Evolutionary conservation across 2,113 vertebrate genomes (phyloP).

Genomic region (Girardinichthys multiradiatus): DNA sequence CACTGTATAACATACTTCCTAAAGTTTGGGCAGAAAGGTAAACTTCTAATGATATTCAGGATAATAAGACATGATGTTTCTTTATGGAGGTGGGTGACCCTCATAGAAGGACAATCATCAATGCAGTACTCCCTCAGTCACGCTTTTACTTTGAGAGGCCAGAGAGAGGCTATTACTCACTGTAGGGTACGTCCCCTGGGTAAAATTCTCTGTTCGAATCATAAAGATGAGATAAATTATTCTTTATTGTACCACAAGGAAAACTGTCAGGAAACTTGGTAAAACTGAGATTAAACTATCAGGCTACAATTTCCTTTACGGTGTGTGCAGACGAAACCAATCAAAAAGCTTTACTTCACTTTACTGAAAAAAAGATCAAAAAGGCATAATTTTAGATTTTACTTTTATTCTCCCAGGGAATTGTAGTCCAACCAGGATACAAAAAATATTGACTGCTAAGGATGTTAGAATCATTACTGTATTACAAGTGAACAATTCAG

Average conservation of each 20-base stretch:
- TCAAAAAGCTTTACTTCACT: not conserved
- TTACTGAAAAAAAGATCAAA: too few species aligned
- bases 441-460: not conserved
- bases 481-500: not conserved
- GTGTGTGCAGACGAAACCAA: not conserved
- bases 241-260: not conserved
- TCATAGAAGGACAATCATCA: conserved; percentile 12
- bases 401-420: not conserved
- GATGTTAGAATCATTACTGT: not conserved
- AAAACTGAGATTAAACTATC: not conserved
- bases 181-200: not conserved
- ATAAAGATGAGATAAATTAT: conserved; percentile 10
- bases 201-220: conserved; percentile 6
- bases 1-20: not conserved
- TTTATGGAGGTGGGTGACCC: not conserved
- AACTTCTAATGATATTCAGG: not conserved
- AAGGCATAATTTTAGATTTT: not conserved
- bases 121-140: conserved; percentile 5
- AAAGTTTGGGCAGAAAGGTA: not conserved
- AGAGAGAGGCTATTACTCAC: conserved; percentile 14
- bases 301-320: not conserved
- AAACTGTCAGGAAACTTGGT: conserved; percentile 1
- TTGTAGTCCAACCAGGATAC: not conserved
- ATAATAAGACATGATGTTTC: not conserved
- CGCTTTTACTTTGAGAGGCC: not conserved